Evolutionary conservation across 2,797 vertebrate species (phyloP).

Genomic region (Leucoraja ocellata): DNA sequence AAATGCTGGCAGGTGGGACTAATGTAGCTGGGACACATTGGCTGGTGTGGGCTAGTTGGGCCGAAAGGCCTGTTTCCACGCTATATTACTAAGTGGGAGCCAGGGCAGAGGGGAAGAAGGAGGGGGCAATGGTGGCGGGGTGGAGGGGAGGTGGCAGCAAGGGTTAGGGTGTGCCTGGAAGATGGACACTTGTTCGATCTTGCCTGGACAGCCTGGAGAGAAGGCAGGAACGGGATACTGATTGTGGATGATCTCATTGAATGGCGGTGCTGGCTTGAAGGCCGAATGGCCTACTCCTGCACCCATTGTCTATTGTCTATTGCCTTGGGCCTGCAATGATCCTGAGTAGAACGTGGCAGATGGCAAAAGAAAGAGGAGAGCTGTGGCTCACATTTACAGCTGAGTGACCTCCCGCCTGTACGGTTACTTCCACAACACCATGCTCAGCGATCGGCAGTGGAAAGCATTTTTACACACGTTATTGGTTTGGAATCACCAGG

Average conservation of each 20-base stretch:
- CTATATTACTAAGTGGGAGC: no score
- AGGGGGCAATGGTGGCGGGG: neutral
- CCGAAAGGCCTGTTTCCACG: no score
- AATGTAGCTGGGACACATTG: no score
- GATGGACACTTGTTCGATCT: neutral
- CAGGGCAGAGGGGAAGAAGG: no score
- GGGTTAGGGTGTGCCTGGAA: neutral
- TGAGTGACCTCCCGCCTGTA: neutral
- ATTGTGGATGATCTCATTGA: no score
- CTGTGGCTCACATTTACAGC: neutral
- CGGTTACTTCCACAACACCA: neutral
- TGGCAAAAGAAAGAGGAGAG: neutral
- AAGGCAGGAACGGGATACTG: no score
- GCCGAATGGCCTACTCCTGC: no score
- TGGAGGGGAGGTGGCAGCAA: neutral
- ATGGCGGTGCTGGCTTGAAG: no score
- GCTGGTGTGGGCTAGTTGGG: no score
- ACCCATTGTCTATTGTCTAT: neutral
- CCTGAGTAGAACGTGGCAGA: neutral
- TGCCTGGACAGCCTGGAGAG: neutral
- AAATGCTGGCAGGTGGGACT: no score
- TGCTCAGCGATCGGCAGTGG: neutral
- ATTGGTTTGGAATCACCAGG: neutral
- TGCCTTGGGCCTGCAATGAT: neutral
- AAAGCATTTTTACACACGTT: neutral